Evolutionary conservation across 2,113 vertebrate species (phyloP).

Genomic region (Lamprotornis superbus): DNA sequence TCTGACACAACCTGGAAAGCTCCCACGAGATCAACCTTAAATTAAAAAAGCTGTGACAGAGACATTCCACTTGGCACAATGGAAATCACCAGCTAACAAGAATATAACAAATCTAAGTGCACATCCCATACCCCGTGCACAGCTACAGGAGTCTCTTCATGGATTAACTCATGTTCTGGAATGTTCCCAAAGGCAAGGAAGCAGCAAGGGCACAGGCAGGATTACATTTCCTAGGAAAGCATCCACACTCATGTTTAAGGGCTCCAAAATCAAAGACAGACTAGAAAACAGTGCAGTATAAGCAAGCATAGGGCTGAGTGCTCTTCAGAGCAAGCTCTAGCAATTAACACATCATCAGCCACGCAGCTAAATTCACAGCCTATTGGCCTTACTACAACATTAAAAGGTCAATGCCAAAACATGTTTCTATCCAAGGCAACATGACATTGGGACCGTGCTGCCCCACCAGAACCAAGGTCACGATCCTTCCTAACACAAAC

Average conservation of each 20-base stretch:
- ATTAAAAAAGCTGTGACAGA: background rate
- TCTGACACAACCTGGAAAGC: background rate
- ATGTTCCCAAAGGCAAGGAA: background rate
- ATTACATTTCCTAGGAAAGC: background rate
- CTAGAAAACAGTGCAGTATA: background rate
- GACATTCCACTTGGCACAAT: background rate
- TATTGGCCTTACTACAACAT: background rate
- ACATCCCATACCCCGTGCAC: accelerated
- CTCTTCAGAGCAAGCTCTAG: background rate
- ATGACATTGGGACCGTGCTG: background rate
- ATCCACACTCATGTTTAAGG: background rate
- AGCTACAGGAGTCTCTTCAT: background rate
- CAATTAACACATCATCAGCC: background rate
- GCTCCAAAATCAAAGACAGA: background rate
- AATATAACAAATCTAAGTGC: background rate
- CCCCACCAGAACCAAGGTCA: background rate
- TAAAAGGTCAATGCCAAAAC: constrained; percentile 23
- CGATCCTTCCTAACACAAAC: background rate
- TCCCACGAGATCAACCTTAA: background rate
- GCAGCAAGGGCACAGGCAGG: background rate
- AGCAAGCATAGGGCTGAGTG: background rate
- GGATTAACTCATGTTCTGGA: background rate
- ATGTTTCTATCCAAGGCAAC: background rate
- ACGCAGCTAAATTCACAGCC: background rate
- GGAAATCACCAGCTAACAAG: background rate